Conservation (phyloP, 2,113 vertebrate species). For the Mastomys natalensis region DNA sequence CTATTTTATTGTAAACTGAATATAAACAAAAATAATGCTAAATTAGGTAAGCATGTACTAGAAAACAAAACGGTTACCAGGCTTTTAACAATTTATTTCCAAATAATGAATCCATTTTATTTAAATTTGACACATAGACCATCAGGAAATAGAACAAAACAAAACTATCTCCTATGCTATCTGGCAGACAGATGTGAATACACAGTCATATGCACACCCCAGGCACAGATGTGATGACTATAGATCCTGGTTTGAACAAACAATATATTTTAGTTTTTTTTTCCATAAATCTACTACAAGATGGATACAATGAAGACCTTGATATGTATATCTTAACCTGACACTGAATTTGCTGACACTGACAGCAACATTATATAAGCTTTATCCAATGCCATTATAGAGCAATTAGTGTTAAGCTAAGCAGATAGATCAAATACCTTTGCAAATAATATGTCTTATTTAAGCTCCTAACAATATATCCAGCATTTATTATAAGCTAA, state of each 20-base stretch:
- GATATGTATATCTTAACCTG: neutral
- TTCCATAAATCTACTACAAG: too few species aligned
- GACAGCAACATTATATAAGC: neutral
- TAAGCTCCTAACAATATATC: neutral
- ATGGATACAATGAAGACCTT: neutral
- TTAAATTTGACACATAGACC: neutral
- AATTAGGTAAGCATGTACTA: conserved; percentile 72
- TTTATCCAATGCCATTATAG: neutral
- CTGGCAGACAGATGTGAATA: neutral
- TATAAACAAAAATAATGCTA: conserved; percentile 81
- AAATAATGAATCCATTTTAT: neutral
- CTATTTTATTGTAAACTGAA: conserved; percentile 84
- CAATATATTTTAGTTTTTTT: neutral
- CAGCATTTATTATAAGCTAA: neutral
- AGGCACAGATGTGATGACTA: neutral
- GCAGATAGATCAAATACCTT: neutral
- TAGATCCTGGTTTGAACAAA: neutral
- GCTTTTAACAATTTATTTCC: neutral
- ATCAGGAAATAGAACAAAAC: neutral
- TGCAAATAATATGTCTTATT: neutral
- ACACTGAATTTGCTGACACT: neutral
- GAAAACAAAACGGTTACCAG: neutral
- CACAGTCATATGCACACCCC: neutral
- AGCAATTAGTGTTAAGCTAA: neutral
- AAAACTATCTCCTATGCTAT: neutral